Evolutionary conservation across 2,113 vertebrate genomes (phyloP), one percentile per base, ranked within the genome.

Genomic region (Grammomys surdaster): DNA sequence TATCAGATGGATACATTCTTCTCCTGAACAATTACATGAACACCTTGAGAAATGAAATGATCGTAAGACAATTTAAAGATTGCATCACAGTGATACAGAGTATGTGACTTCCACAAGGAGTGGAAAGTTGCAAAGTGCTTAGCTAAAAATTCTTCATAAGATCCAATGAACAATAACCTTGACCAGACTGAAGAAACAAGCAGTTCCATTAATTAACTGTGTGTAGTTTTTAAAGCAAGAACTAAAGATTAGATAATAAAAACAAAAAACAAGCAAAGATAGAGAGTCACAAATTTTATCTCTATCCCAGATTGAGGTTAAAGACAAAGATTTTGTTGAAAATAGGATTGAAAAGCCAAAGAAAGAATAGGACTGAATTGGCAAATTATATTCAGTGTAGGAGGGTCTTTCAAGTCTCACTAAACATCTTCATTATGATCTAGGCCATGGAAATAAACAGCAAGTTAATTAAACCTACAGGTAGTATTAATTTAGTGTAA

Each of bases 401-500:
- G 58, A 93, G 33, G 28, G 54, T 94, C 85, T 92, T 51, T 63
- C 80, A 80, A 60, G 72, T 91, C 87, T 96, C 58, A 77, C 65
- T 82, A 85, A 94, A 94, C n/a, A 92, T 85, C 91, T 97, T 96
- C 93, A 89, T 94, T 97, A 95, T 70, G 75, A 94, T 63, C 73
- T 88, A 54, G 60, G 60, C 58, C 46, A 93, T 63, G 96, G 75
- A 96, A 95, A 96, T 95, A 97, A 97, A 97, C 87, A 94, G 73
- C 86, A 97, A 95, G 93, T 96, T 96, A 93, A 96, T 96, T 94
- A 97, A 97, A 97, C 51, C 82, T 97, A 89, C 75, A 97, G 88
- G 86, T 96, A 91, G 63, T 89, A 87, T 87, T 95, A 96, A 94
- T 92, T 96, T 1, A 0, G 90, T 51, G 63, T 48, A 67, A 90